Evolutionary conservation across 2,888 invertebrate genomes (phyloP).

Genomic region (Pristionchus japonicus): DNA sequence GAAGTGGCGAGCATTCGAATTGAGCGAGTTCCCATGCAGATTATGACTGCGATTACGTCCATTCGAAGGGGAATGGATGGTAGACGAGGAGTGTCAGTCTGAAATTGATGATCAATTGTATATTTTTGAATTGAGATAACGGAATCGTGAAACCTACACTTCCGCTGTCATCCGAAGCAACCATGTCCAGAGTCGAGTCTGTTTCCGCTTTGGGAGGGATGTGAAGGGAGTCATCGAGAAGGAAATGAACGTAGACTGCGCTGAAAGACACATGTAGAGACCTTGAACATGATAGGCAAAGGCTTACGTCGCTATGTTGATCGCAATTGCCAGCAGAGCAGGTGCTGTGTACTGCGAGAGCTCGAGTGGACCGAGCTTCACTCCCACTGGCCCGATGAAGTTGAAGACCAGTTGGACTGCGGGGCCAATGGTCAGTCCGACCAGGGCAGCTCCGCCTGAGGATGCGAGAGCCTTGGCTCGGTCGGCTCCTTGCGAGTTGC

Average conservation of each 20-base stretch:
- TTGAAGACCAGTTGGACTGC: slow-evolving; percentile 52
- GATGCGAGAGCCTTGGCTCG: slow-evolving; percentile 56
- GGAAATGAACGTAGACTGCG: slow-evolving; percentile 28
- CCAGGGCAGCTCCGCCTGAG: slow-evolving; percentile 57
- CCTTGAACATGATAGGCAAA: too few relatives aligned
- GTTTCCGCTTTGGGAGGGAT: background rate
- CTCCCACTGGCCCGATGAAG: slow-evolving; percentile 57
- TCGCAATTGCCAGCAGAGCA: slow-evolving; percentile 54
- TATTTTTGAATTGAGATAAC: too few relatives aligned
- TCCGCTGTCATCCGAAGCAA: background rate
- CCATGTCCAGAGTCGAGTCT: background rate
- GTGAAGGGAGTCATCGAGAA: slow-evolving; percentile 49
- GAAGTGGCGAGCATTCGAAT: slow-evolving; percentile 51
- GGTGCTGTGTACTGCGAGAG: slow-evolving; percentile 61
- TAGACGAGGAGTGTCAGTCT: background rate
- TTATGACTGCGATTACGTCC: slow-evolving; percentile 57
- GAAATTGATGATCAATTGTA: too few relatives aligned
- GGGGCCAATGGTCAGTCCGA: slow-evolving; percentile 59
- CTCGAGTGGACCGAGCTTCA: slow-evolving; percentile 50
- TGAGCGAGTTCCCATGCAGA: slow-evolving; percentile 54
- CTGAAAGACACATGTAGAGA: slow-evolving; percentile 17
- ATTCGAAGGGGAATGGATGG: slow-evolving; percentile 43
- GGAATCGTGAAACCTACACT: background rate
- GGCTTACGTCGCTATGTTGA: slow-evolving; percentile 54
- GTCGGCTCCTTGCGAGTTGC: slow-evolving; percentile 51